Percentiles rank a stretch among this genome's conserved stretches.
These are phyloP conservation scores for Xenotilapia longispinis DNA, from an alignment of 2,113 vertebrate species.

Conservation along the genomic window DNA sequence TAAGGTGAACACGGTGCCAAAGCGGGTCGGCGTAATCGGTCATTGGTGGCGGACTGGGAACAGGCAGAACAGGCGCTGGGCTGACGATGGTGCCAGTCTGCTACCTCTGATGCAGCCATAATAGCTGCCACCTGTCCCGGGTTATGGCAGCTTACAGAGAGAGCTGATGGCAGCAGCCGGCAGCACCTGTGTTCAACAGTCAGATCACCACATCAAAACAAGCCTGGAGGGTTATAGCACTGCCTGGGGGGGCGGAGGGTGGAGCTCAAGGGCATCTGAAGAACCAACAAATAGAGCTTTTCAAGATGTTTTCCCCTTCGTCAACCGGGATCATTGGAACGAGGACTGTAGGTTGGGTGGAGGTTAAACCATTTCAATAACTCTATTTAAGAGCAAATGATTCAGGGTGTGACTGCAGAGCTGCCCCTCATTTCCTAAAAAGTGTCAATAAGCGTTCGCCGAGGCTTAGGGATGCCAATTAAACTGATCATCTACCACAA, in stretches of 20 bases:
- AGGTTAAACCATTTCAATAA: not conserved
- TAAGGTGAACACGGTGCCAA: not conserved
- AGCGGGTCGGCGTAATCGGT: not conserved
- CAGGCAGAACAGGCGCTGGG: not conserved
- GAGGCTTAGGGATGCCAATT: not conserved
- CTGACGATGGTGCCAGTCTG: slow-evolving; percentile 4
- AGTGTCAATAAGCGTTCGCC: not conserved
- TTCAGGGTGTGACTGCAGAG: not conserved
- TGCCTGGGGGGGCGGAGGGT: not conserved
- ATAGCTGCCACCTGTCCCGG: slow-evolving; percentile 41
- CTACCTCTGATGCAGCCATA: slow-evolving; percentile 5
- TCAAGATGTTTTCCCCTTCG: not conserved
- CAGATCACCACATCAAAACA: slow-evolving; percentile 53
- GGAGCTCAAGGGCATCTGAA: not conserved
- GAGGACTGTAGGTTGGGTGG: not conserved
- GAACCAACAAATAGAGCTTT: not conserved
- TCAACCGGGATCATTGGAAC: not conserved
- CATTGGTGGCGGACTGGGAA: not conserved
- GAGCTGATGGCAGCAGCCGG: slow-evolving; percentile 13
- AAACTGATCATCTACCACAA: not conserved
- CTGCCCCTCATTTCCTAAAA: not conserved
- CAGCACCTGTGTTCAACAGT: slow-evolving; percentile 63
- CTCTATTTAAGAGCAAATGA: not conserved
- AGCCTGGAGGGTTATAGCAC: not conserved
- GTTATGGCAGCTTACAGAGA: not conserved